Conservation (phyloP, 2,797 vertebrate genomes). For the Leptodactylus fallax region DNA sequence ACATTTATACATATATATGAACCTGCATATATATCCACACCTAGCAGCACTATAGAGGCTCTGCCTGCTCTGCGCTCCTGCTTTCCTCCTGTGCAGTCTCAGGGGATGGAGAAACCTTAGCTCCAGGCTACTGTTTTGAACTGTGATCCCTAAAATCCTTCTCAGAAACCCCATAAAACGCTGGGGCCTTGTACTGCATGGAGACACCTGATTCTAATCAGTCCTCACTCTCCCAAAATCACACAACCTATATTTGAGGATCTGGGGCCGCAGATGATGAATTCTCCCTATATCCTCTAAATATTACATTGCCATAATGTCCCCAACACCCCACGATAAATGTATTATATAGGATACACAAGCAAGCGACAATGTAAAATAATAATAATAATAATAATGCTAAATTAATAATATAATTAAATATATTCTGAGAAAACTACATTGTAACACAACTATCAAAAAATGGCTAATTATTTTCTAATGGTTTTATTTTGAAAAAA, state of each 20-base stretch:
- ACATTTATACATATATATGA: not conserved
- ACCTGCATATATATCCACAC: not conserved
- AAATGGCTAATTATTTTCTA: not conserved
- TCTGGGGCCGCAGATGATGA: not conserved
- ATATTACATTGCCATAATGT: not conserved
- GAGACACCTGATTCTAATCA: slow-evolving; percentile 75
- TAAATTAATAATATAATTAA: not conserved
- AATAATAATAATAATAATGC: not conserved
- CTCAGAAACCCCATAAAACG: slow-evolving; percentile 71
- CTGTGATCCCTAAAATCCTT: slow-evolving; percentile 68
- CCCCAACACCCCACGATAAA: not conserved
- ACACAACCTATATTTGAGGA: not conserved
- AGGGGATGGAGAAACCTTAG: slow-evolving; percentile 66
- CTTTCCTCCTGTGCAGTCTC: slow-evolving; percentile 65
- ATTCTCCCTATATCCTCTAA: not conserved
- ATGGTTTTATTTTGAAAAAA: not conserved
- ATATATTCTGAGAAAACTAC: too few relatives aligned
- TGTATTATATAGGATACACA: not conserved
- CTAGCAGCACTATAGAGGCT: not conserved
- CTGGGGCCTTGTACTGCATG: slow-evolving; percentile 67
- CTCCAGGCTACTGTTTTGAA: slow-evolving; percentile 64
- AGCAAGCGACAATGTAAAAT: not conserved
- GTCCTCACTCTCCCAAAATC: slow-evolving; percentile 58
- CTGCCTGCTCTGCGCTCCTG: not conserved
- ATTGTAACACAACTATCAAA: not conserved